Evolutionary conservation across 1,140 invertebrate species (phyloP).

Genomic region (Euwallacea fornicatus): DNA sequence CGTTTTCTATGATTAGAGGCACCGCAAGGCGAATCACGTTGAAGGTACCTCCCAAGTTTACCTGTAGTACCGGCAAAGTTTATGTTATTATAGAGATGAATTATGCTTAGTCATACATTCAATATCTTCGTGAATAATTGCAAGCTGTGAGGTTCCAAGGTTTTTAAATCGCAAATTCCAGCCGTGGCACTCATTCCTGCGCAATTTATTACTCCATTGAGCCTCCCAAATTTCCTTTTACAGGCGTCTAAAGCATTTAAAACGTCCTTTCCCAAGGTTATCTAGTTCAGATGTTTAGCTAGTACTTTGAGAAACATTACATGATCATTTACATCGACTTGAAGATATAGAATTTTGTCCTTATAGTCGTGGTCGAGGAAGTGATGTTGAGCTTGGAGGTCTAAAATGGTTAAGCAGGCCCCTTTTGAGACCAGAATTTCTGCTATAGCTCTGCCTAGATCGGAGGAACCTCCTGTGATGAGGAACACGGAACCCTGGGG

Average conservation of each 20-base stretch:
- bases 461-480: conserved; percentile 24
- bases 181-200: background rate
- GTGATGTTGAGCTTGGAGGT: conserved; percentile 8
- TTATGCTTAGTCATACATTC: conserved; percentile 8
- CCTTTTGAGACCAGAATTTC: conserved; percentile 14
- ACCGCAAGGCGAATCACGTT: conserved; percentile 23
- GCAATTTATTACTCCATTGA: conserved; percentile 36
- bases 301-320: background rate
- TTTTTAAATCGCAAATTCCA: conserved; percentile 14
- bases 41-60: conserved; percentile 27
- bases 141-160: conserved; percentile 16
- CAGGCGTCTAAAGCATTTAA: conserved; percentile 21
- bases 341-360: conserved; percentile 3
- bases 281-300: background rate
- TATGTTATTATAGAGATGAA: background rate
- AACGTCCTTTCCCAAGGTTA: conserved; percentile 33
- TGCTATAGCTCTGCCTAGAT: conserved; percentile 15
- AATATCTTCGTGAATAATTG: conserved; percentile 28
- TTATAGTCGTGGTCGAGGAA: background rate
- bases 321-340: conserved; percentile 9
- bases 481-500: conserved; percentile 23
- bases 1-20: conserved; percentile 17
- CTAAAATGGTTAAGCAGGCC: conserved; percentile 17
- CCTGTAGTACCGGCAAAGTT: conserved; percentile 6
- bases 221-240: conserved; percentile 29